These are phyloP conservation scores for Andrena flavipes DNA, from an alignment of 2,888 invertebrate genomes.

Conservation along the genomic window DNA sequence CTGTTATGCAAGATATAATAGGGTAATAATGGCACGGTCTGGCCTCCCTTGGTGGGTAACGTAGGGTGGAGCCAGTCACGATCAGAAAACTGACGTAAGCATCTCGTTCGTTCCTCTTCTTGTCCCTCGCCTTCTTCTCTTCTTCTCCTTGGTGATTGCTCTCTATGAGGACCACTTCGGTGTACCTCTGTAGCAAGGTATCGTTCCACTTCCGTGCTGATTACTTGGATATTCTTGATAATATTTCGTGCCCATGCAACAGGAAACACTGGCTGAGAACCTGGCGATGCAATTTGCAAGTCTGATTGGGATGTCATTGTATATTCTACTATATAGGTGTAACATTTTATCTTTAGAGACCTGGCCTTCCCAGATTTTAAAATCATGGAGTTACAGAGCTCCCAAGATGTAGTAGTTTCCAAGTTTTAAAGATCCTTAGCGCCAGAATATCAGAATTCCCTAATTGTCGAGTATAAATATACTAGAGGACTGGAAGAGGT, in stretches of 20 bases:
- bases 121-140: slow-evolving; percentile 62
- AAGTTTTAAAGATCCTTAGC: not conserved
- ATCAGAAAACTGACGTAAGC: slow-evolving; percentile 82
- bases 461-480: not conserved
- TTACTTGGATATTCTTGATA: slow-evolving; percentile 60
- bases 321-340: not conserved
- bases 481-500: not conserved
- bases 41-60: slow-evolving; percentile 76
- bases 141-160: slow-evolving; percentile 53
- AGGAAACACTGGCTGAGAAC: slow-evolving; percentile 1
- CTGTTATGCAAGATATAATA: slow-evolving; percentile 84
- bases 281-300: slow-evolving; percentile 13
- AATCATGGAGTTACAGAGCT: not conserved
- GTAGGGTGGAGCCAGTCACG: slow-evolving; percentile 84
- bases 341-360: slow-evolving; percentile 2
- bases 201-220: slow-evolving; percentile 65
- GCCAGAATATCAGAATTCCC: not conserved
- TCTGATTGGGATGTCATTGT: not conserved
- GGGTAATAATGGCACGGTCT: slow-evolving; percentile 82
- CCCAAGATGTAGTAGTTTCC: not conserved
- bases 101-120: slow-evolving; percentile 79
- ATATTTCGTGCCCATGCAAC: slow-evolving; percentile 36
- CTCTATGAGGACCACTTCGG: slow-evolving; percentile 36
- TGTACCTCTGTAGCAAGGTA: slow-evolving; percentile 42
- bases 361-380: not conserved